A percentile compares a stretch with the other conserved stretches of the same genome.
Evolutionary conservation across 2,888 invertebrate species (phyloP).

Genomic region (Catocala fraxini): DNA sequence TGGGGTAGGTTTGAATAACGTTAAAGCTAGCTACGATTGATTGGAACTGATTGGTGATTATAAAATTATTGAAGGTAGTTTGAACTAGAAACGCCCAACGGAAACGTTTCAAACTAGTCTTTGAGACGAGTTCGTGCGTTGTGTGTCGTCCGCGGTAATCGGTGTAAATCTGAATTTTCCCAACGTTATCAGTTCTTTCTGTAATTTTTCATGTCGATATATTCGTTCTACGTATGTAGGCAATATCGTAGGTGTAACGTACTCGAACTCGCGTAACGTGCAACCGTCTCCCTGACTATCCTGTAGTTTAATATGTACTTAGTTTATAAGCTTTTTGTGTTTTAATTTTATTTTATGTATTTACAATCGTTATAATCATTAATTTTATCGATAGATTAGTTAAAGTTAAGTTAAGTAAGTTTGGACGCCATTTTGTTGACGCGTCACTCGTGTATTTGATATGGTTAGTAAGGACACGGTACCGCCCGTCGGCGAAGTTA

Average conservation of each 20-base stretch:
- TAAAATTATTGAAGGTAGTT: conserved; percentile 61
- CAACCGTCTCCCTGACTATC: conserved; percentile 63
- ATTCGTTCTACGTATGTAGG: conserved; percentile 37
- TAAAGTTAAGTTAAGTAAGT: conserved; percentile 56
- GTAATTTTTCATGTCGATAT: conserved; percentile 26
- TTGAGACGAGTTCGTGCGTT: conserved; percentile 69
- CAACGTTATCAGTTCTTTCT: conserved; percentile 40
- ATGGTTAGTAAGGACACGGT: conserved; percentile 71
- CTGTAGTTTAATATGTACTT: conserved; percentile 52
- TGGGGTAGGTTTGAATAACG: conserved; percentile 27
- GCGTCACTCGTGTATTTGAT: conserved; percentile 47
- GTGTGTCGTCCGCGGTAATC: conserved; percentile 58
- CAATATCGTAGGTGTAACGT: conserved; percentile 28
- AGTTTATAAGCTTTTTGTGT: conserved; percentile 52
- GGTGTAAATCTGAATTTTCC: conserved; percentile 52
- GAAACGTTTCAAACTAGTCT: conserved; percentile 61
- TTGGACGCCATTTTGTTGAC: conserved; percentile 75
- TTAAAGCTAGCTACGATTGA: too few relatives aligned
- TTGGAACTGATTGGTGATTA: background rate
- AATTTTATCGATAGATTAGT: conserved; percentile 52
- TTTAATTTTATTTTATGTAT: conserved; percentile 46
- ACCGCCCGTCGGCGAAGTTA: conserved; percentile 54
- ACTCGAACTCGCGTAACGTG: conserved; percentile 35
- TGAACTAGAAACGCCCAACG: conserved; percentile 20
- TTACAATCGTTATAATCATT: conserved; percentile 53